Evolutionary conservation across 35 echinoderm and acorn worm species (phyloP).

Genomic region (Heliocidaris erythrogramma): DNA sequence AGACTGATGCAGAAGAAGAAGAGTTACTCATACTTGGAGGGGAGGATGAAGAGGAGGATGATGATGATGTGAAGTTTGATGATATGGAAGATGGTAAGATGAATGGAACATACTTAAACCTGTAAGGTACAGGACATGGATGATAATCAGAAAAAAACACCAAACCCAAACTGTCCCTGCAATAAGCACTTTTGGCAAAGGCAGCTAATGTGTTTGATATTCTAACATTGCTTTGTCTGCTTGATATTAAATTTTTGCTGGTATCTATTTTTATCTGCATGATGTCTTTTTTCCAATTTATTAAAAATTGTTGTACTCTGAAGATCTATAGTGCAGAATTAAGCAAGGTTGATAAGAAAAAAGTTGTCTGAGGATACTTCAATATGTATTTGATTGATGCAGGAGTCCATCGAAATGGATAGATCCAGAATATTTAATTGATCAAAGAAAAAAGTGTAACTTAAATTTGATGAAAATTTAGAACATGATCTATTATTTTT

Average conservation of each 20-base stretch:
- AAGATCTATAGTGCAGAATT: too few relatives aligned
- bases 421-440: too few relatives aligned
- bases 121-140: neutral
- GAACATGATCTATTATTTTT: too few relatives aligned
- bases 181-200: neutral
- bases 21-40: slow-evolving; percentile 6
- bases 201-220: neutral
- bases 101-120: neutral
- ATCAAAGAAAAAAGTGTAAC: too few relatives aligned
- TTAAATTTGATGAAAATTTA: too few relatives aligned
- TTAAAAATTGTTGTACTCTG: too few relatives aligned
- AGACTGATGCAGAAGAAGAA: neutral
- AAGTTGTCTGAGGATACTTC: too few relatives aligned
- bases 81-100: slow-evolving; percentile 23
- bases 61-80: slow-evolving; percentile 37
- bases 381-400: too few relatives aligned
- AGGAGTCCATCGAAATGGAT: too few relatives aligned
- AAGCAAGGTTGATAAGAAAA: too few relatives aligned
- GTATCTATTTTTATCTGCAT: neutral
- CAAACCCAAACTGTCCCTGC: too few relatives aligned
- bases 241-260: neutral
- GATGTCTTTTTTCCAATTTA: neutral
- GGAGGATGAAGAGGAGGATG: neutral
- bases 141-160: neutral
- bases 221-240: neutral